phyloP scores from a whole-genome alignment of 2,888 invertebrate genomes.

The Sphaerophoria rueppellii region DNA sequence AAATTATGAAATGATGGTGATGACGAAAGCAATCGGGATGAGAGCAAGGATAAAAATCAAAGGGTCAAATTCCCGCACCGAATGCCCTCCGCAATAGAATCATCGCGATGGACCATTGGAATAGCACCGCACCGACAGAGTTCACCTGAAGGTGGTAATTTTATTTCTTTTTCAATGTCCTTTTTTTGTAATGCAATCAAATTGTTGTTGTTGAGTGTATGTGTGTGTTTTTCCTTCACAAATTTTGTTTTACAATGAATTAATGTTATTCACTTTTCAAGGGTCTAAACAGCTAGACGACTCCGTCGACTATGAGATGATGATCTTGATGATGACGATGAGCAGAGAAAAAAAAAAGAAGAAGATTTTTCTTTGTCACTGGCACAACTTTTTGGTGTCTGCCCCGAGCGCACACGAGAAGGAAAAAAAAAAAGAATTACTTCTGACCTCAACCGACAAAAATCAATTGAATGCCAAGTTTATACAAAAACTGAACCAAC shows the following conservation, averaged over 20 bases:
- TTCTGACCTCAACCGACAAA: conserved; percentile 61
- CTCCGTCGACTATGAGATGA: not conserved
- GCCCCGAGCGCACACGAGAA: conserved; percentile 28
- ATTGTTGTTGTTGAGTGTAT: conserved; percentile 9
- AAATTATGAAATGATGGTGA: conserved; percentile 63
- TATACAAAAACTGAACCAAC: conserved; percentile 9
- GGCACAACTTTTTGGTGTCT: conserved; percentile 33
- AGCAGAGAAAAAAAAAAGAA: no score
- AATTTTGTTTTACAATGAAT: conserved; percentile 18
- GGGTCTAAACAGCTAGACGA: conserved; percentile 5
- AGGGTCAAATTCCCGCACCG: conserved; percentile 13
- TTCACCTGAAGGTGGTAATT: conserved; percentile 2
- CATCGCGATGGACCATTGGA: not conserved
- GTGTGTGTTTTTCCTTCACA: conserved; percentile 9
- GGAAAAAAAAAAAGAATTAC: conserved; percentile 28
- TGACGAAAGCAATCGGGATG: conserved; percentile 68
- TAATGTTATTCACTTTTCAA: conserved; percentile 45
- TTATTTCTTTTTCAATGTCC: not conserved
- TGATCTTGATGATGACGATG: not conserved
- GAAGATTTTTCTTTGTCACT: conserved; percentile 39
- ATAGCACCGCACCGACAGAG: conserved; percentile 48
- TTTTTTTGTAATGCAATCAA: conserved; percentile 51
- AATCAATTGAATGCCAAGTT: conserved; percentile 66
- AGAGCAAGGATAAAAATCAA: conserved; percentile 47
- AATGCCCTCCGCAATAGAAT: not conserved